Evolutionary conservation across 2,113 vertebrate species (phyloP).

Genomic region (Galeopterus variegatus): DNA sequence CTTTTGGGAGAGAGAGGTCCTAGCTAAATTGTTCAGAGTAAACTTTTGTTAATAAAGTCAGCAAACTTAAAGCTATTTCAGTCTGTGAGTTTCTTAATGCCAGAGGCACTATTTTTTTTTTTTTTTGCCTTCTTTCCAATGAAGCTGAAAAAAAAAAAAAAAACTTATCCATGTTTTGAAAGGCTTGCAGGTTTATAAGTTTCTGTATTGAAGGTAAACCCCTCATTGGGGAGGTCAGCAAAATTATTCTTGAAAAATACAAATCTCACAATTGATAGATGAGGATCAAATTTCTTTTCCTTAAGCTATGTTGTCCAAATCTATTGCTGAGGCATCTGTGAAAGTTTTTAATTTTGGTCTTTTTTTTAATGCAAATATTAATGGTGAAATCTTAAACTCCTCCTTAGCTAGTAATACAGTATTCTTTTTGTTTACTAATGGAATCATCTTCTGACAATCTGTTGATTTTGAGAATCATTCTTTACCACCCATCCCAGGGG

Average conservation of each 20-base stretch:
- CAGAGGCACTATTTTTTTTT: not conserved
- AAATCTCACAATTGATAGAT: not conserved
- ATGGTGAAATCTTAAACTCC: not conserved
- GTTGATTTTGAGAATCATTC: not conserved
- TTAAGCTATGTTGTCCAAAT: not conserved
- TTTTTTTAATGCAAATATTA: not conserved
- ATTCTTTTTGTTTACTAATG: not conserved
- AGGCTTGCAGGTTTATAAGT: constrained; percentile 15
- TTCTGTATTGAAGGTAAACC: not conserved
- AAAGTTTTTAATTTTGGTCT: not conserved
- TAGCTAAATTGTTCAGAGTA: not conserved
- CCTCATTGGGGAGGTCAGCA: not conserved
- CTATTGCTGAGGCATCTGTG: not conserved
- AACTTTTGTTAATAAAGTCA: not conserved
- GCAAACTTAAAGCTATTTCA: not conserved
- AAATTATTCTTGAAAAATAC: constrained; percentile 53
- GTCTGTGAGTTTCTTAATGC: not conserved
- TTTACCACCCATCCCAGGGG: not conserved
- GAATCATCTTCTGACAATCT: not conserved
- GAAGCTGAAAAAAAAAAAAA: constrained; percentile 1
- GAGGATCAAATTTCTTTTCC: not conserved
- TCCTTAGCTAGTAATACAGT: not conserved
- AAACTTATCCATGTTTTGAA: not conserved
- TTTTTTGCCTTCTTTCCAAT: not conserved
- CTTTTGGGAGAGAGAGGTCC: not conserved